Evolutionary conservation across 2,113 vertebrate species (phyloP).

Genomic region (Carassius carassius): DNA sequence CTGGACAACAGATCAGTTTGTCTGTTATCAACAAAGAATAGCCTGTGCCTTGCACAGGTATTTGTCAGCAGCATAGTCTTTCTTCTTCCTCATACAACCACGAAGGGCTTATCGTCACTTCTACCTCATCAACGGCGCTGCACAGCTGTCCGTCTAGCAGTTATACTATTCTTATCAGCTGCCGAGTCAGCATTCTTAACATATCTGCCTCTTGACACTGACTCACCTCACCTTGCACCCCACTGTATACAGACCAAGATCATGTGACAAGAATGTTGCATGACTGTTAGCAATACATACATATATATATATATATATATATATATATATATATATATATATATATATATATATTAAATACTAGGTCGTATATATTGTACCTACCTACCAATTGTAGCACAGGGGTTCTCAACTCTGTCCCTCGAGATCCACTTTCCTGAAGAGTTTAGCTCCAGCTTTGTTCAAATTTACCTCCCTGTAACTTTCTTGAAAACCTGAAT

Average conservation of each 20-base stretch:
- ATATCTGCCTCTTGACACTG: background rate
- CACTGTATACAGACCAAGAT: background rate
- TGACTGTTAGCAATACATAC: too few species aligned
- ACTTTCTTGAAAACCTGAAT: too few species aligned
- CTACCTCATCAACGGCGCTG: slow-evolving; percentile 5
- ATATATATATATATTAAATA: too few species aligned
- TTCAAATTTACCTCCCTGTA: too few species aligned
- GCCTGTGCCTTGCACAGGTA: slow-evolving; percentile 4
- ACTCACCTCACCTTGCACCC: slow-evolving; percentile 2
- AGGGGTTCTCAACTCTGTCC: too few species aligned
- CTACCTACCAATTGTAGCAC: too few species aligned
- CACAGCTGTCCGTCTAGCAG: slow-evolving; percentile 16
- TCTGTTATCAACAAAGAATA: slow-evolving; percentile 29
- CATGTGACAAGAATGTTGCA: background rate
- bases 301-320: too few species aligned
- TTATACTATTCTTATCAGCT: slow-evolving; percentile 22
- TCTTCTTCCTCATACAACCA: slow-evolving; percentile 1
- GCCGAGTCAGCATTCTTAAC: background rate
- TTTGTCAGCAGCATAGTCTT: slow-evolving; percentile 5
- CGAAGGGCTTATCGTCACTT: slow-evolving; percentile 14
- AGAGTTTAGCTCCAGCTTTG: too few species aligned
- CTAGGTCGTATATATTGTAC: too few species aligned
- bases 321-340: too few species aligned
- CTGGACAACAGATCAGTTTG: background rate
- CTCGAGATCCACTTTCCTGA: too few species aligned